Conservation (phyloP, 2,797 vertebrate species). For the Rallus crepitans region DNA sequence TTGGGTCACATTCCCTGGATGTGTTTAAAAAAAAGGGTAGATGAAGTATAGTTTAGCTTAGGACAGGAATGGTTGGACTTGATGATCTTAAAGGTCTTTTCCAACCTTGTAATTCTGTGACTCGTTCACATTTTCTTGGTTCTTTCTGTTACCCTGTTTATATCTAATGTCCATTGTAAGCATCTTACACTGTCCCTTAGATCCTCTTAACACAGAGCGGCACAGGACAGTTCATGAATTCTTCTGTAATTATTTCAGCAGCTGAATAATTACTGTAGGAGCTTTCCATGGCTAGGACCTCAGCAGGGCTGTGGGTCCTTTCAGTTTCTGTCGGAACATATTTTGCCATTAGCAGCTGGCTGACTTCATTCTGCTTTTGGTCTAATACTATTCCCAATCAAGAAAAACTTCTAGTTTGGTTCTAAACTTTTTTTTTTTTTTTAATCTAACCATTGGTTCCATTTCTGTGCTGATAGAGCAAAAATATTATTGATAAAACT, state of each 20-base stretch:
- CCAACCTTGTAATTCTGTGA: too few species aligned
- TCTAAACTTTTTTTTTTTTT: neutral
- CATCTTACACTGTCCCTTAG: neutral
- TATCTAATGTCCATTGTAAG: neutral
- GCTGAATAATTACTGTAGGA: neutral
- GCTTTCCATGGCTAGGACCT: neutral
- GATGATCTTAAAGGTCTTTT: too few species aligned
- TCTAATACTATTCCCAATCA: neutral
- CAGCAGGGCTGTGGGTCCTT: neutral
- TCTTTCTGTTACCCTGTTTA: neutral
- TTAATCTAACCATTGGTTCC: neutral
- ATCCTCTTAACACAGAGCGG: neutral
- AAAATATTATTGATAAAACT: neutral
- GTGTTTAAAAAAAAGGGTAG: too few species aligned
- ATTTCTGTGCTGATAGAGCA: constrained; percentile 7
- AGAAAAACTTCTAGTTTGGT: neutral
- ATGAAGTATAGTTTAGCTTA: too few species aligned
- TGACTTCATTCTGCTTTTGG: neutral
- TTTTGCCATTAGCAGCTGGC: neutral
- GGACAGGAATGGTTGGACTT: too few species aligned
- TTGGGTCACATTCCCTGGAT: too few species aligned
- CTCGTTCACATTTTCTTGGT: neutral
- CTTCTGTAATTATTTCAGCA: neutral
- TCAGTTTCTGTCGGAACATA: rapidly evolving
- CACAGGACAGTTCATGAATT: rapidly evolving